Base-by-base conservation (phyloP, 1,140 invertebrate species). In the Tetraneura akinire region DNA sequence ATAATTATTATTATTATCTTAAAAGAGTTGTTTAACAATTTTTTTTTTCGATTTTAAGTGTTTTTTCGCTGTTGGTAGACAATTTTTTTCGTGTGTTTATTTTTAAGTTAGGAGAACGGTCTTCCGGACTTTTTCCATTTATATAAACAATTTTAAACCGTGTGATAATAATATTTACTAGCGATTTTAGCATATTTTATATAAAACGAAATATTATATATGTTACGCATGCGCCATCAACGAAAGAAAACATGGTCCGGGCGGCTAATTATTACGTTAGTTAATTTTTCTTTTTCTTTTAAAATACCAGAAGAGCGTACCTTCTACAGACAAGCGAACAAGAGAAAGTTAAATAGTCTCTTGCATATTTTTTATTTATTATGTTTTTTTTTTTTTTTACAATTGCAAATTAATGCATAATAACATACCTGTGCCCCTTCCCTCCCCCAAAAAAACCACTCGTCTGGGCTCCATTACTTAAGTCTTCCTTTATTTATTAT, bases 101-200 rank as follows among this genome's bases (percentile, higher is more conserved):
- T 29, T 78, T 78, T 78, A 45, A 60, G 68, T 45, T 71, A 71
- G 51, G 71, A n/a, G n/a, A 37, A 74, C 71, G 29, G 73, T 76
- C 73, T 76, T 76, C 73, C 73, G 37, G 73, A 76, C 73, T 76
- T 60, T 76, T 57, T 74, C 47, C 66, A 68, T 37, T 37, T 37
- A 37, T 37, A 37, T 37, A 37, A 37, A 37, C 3, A 37, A 37
- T 4, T 4, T 4, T 4, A 13, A 18, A 60, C 73, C 14, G 73
- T 76, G 73, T 76, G 73, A 76, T 76, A 76, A 74, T 71, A 26
- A 71, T 71, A 49, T 55, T 74, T 74, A 74, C 16, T 74, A 74
- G 71, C 51, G 51, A 55, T 18, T 74, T 13, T 66, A 66, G 64
- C 64, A 42, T 66, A 66, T 62, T 62, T n/a, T 62, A 29, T 62